phyloP scores from a whole-genome alignment of 2,113 vertebrate genomes.

The Nansenia antarctica region DNA sequence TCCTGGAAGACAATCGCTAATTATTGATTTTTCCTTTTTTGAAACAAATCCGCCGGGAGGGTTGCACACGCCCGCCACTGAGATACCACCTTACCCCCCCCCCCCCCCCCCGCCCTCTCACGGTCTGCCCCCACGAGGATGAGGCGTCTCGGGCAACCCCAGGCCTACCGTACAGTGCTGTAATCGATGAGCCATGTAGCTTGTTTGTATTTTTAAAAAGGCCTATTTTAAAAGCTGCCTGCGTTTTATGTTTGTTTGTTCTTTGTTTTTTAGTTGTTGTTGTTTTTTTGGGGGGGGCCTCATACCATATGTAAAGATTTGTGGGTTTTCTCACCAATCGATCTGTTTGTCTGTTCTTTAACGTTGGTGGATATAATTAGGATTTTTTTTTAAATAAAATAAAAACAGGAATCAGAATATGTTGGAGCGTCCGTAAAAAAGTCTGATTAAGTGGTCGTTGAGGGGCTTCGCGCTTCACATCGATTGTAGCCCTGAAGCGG shows the following conservation, averaged over 20 bases:
- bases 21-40: conserved; percentile 50
- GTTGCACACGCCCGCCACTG: conserved; percentile 28
- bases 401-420: conserved; percentile 54
- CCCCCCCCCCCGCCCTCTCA: conserved; percentile 7
- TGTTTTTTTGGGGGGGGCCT: no score
- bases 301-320: conserved; percentile 40
- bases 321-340: no score
- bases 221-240: no score
- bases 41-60: conserved; percentile 25
- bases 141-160: no score
- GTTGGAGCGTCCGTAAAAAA: no score
- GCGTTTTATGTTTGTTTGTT: conserved; percentile 34
- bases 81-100: conserved; percentile 27
- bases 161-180: no score
- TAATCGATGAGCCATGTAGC: no score
- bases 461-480: conserved; percentile 52
- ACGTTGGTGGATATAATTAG: conserved; percentile 67
- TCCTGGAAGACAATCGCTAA: conserved; percentile 46
- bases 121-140: no score
- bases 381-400: conserved; percentile 48
- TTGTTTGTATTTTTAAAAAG: no score
- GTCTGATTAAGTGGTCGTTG: conserved; percentile 65
- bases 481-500: conserved; percentile 59
- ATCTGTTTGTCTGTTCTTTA: conserved; percentile 70
- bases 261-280: conserved; percentile 22